A percentile compares a stretch with the other conserved stretches of the same genome.
Conservation (phyloP, 2,888 invertebrate species). For the Dyspetes luteomarginatus region DNA sequence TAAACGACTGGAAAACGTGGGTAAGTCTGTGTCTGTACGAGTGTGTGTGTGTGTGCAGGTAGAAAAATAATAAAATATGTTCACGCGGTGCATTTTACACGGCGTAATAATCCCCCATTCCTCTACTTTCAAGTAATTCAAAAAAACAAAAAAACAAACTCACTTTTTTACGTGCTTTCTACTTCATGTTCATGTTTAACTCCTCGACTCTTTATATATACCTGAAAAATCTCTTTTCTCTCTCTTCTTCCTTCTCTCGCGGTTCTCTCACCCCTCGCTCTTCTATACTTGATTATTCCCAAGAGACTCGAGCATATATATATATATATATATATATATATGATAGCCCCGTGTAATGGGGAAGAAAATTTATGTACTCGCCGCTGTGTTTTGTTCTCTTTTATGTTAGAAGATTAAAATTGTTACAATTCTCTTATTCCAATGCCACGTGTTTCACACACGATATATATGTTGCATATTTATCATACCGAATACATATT, state of each 20-base stretch:
- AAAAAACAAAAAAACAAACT: no score
- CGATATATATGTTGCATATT: background rate
- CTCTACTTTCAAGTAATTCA: no score
- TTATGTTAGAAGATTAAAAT: background rate
- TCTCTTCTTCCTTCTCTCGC: slow-evolving; percentile 10
- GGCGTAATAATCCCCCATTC: no score
- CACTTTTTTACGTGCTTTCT: background rate
- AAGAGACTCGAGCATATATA: background rate
- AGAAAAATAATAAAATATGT: no score
- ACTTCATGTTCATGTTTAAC: slow-evolving; percentile 14
- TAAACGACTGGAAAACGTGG: no score
- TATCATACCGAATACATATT: background rate
- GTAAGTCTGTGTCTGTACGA: no score
- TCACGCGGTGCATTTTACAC: no score
- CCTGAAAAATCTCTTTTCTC: slow-evolving; percentile 16
- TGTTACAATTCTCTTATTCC: background rate
- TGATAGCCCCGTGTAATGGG: no score
- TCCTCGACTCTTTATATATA: slow-evolving; percentile 1
- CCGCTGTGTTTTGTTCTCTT: background rate
- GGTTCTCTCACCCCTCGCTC: background rate
- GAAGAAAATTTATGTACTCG: slow-evolving; percentile 43
- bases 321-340: no score
- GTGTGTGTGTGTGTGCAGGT: no score
- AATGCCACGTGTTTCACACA: background rate
- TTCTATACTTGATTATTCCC: slow-evolving; percentile 6